phyloP scores from a whole-genome alignment of 2,797 vertebrate genomes.

The Luscinia megarhynchos region DNA sequence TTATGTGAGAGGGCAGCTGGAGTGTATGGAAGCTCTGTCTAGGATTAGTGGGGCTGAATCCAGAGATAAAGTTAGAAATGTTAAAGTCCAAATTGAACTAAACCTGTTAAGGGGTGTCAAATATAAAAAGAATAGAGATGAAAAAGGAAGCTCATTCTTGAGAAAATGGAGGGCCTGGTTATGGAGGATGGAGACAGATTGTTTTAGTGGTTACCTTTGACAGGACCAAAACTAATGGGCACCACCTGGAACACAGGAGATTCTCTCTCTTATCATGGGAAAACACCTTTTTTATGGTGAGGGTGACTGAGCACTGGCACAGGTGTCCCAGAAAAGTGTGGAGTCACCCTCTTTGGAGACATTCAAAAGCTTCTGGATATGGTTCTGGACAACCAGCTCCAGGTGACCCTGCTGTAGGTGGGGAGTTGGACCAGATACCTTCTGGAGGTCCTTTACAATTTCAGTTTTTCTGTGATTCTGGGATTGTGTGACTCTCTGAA shows the following conservation, averaged over 20 bases:
- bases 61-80: background rate
- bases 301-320: background rate
- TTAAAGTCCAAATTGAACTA: background rate
- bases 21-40: background rate
- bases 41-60: background rate
- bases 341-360: background rate
- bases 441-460: background rate
- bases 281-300: background rate
- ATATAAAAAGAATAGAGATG: background rate
- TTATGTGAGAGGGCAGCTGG: background rate
- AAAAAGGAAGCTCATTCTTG: background rate
- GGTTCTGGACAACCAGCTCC: background rate
- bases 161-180: background rate
- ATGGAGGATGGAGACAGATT: background rate
- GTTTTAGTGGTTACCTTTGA: background rate
- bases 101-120: background rate
- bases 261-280: background rate
- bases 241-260: background rate
- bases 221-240: background rate
- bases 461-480: background rate
- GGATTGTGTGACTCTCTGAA: background rate
- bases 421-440: background rate
- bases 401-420: background rate
- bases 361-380: background rate
- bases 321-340: background rate